Base-by-base conservation (phyloP, 23 tunicate genomes). In the Trididemnum miniatum region DNA sequence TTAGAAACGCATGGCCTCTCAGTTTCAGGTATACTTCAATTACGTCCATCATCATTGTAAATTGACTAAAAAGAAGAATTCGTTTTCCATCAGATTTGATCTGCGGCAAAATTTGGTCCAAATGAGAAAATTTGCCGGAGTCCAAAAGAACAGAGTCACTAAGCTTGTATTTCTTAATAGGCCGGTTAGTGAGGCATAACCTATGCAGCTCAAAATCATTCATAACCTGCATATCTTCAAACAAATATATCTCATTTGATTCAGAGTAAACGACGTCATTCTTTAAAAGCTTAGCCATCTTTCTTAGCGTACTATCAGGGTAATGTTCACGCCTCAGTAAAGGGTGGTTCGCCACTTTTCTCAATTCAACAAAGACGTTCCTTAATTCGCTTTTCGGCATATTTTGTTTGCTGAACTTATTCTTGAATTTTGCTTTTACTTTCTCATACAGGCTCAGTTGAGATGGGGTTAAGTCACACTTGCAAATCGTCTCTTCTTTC, bases 211-310 rank as follows among this genome's bases (percentile, higher is more conserved):
- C 97, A 78, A 91, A 96, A 77, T 96, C 99, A 15, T 87, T 91
- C 99, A 96, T 96, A 9, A 96, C 99, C 75, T 91, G 83, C 92
- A 96, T 83, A 78, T 96, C 99, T 40, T 96, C 99, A 60, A 72
- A 84, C 32, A 96, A 3, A 31, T 80, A 82, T 22, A 30, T 31
- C 76, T 81, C 97, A 51, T 83, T 76, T 0, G 94, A 88, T 29
- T 95, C 99, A 22, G 28, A 33, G 35, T 88, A 82, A 12, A 51
- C 35, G 9, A 83, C 73, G 51, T 95, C 91, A 34, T 88, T 84
- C 73, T 93, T 93, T 29, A 93, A 62, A 9, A 88, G 40, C 38
- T 76, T 80, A 34, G 97, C 94, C 99, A 96, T 96, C 73, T 80
- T 51, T 24, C 74, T 35, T 33, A 96, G 85, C 39, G 63, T 76